These are phyloP conservation scores for Syngnathus acus DNA, from an alignment of 2,797 vertebrate species.

Conservation along the genomic window DNA sequence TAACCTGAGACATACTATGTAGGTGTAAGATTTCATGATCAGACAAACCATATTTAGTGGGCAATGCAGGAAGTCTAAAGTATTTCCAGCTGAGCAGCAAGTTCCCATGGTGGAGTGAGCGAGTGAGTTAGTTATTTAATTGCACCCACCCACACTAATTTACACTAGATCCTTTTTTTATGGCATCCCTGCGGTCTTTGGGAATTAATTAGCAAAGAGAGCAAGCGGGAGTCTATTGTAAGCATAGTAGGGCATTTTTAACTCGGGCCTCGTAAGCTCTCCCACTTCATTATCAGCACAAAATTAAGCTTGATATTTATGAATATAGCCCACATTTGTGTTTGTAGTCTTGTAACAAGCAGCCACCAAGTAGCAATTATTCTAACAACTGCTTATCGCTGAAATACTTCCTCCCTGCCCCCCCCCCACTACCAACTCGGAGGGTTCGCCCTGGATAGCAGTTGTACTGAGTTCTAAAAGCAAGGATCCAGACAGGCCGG, in stretches of 20 bases:
- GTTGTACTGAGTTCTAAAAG: not conserved
- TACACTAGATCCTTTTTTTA: not conserved
- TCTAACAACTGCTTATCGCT: not conserved
- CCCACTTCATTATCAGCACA: not conserved
- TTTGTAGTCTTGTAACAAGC: not conserved
- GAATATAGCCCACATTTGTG: not conserved
- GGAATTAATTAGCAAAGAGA: not conserved
- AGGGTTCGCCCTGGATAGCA: not conserved
- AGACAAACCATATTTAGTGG: not conserved
- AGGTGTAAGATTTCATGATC: not conserved
- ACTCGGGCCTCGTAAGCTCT: not conserved
- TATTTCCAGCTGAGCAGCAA: constrained; percentile 3
- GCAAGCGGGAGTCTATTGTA: not conserved
- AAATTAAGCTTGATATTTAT: not conserved
- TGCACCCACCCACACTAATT: not conserved
- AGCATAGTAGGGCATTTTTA: not conserved
- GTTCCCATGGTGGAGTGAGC: not conserved
- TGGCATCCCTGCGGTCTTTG: not conserved
- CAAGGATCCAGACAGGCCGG: not conserved
- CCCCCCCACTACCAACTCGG: not conserved
- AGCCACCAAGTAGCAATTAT: not conserved
- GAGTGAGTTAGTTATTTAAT: not conserved
- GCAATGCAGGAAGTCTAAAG: constrained; percentile 3
- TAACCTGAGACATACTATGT: not conserved
- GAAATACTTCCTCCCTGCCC: not conserved